Evolutionary conservation across 2,113 vertebrate genomes (phyloP).

Genomic region (Trachemys scripta): DNA sequence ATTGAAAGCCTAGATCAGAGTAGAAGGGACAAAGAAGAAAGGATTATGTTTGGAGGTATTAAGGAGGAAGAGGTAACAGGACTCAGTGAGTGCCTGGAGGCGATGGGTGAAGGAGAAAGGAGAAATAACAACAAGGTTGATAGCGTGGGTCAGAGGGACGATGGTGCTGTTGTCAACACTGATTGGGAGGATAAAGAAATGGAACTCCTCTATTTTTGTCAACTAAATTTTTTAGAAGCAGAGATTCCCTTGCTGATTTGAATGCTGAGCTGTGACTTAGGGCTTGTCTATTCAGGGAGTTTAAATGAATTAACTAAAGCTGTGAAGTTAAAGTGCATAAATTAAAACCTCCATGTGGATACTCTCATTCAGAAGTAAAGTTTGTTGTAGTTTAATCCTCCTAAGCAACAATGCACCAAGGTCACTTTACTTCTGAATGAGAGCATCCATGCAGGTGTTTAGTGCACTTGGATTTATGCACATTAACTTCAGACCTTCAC

Average conservation of each 20-base stretch:
- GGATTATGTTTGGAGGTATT: fast-evolving
- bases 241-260: neutral
- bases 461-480: neutral
- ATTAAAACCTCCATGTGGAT: neutral
- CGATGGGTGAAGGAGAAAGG: neutral
- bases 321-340: neutral
- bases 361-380: neutral
- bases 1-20: neutral
- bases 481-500: neutral
- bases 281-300: neutral
- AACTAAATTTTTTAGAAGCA: neutral
- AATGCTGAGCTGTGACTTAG: neutral
- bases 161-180: fast-evolving
- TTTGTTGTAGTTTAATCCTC: neutral
- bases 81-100: fast-evolving
- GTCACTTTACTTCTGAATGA: neutral
- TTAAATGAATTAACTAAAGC: neutral
- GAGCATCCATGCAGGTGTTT: neutral
- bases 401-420: neutral
- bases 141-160: neutral
- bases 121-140: neutral
- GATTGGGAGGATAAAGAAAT: neutral
- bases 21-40: neutral
- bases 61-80: neutral
- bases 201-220: neutral